phyloP scores from a whole-genome alignment of 1,140 invertebrate genomes.

The Diabrotica virgifera region DNA sequence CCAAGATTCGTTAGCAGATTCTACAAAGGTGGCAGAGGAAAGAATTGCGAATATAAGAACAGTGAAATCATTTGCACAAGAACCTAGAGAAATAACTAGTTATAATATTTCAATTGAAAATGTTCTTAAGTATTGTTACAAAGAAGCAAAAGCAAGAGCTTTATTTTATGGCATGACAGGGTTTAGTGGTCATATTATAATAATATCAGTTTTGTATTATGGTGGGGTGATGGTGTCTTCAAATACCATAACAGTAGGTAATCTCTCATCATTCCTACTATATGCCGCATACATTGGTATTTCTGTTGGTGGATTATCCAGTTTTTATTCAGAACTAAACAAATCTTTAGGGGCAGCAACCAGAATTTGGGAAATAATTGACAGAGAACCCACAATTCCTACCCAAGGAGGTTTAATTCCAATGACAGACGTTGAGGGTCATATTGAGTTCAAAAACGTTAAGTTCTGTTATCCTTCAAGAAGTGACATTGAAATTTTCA shows the following conservation, averaged over 20 bases:
- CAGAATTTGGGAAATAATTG: constrained; percentile 86
- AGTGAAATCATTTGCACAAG: constrained; percentile 89
- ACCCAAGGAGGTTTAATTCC: constrained; percentile 57
- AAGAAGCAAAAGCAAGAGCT: constrained; percentile 82
- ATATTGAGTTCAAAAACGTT: constrained; percentile 72
- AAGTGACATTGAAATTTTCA: constrained; percentile 60
- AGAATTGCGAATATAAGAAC: constrained; percentile 91
- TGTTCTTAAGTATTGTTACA: constrained; percentile 77
- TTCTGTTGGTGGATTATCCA: constrained; percentile 80
- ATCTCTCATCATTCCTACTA: constrained; percentile 85
- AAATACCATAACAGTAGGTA: constrained; percentile 81
- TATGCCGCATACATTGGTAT: constrained; percentile 92
- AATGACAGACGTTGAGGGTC: constrained; percentile 53
- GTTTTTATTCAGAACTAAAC: constrained; percentile 92
- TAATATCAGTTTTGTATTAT: constrained; percentile 90
- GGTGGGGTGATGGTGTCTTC: constrained; percentile 86
- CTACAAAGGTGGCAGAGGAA: constrained; percentile 84
- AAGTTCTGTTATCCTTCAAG: constrained; percentile 66
- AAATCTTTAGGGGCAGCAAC: constrained; percentile 87
- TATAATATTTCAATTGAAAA: constrained; percentile 72
- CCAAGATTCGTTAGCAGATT: constrained; percentile 77
- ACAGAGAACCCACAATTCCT: constrained; percentile 74
- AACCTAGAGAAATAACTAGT: constrained; percentile 68
- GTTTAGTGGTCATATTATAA: constrained; percentile 87
- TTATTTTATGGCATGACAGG: constrained; percentile 93